A percentile compares a stretch with the other conserved stretches of the same genome.
phyloP scores from a whole-genome alignment of 2,797 vertebrate species.

The Delichon dasypus region DNA sequence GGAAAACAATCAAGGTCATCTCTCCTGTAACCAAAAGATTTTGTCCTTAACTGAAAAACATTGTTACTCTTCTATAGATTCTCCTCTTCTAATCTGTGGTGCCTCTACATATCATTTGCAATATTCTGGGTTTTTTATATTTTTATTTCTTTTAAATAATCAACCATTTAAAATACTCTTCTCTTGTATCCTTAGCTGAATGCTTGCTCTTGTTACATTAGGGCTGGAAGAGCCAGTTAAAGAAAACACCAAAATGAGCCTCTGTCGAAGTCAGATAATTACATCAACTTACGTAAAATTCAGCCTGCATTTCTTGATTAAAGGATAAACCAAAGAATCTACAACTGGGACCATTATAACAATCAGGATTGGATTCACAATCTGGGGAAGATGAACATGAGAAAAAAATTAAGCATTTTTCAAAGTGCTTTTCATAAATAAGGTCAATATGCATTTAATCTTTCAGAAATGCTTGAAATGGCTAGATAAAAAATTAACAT shows the following conservation, averaged over 20 bases:
- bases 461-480: neutral
- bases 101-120: neutral
- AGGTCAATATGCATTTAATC: neutral
- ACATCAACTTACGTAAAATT: conserved; percentile 88
- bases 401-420: neutral
- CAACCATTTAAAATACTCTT: neutral
- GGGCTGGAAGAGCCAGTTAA: neutral
- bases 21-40: neutral
- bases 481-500: neutral
- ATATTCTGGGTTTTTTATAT: neutral
- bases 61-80: neutral
- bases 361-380: conserved; percentile 91
- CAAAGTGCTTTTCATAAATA: neutral
- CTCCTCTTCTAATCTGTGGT: neutral
- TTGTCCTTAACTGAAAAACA: neutral
- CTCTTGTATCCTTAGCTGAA: neutral
- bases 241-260: neutral
- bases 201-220: neutral
- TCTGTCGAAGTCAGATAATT: neutral
- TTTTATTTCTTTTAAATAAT: neutral
- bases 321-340: conserved; percentile 85
- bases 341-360: conserved; percentile 88
- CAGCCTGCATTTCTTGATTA: conserved; percentile 88
- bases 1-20: neutral
- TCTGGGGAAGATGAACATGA: conserved; percentile 75